Evolutionary conservation across 2,113 vertebrate species (phyloP).

Genomic region (Rafetus swinhoei): DNA sequence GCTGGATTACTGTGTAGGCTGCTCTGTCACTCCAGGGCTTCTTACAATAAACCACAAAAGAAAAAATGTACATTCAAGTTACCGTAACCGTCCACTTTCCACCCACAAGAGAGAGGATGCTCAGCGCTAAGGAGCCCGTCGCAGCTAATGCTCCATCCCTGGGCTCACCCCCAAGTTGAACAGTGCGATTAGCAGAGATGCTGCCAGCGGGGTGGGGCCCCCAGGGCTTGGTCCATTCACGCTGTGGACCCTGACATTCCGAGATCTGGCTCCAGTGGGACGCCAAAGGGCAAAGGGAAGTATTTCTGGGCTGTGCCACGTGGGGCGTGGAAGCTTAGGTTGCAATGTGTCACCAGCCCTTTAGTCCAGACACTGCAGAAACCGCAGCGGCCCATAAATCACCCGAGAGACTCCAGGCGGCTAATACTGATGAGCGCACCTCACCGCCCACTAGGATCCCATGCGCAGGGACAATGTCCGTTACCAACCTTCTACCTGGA

Average conservation of each 20-base stretch:
- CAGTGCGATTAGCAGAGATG: background rate
- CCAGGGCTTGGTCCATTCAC: background rate
- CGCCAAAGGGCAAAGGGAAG: background rate
- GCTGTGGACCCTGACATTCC: background rate
- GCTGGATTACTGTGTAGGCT: background rate
- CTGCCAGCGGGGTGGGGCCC: background rate
- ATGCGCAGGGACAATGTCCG: background rate
- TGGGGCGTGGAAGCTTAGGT: background rate
- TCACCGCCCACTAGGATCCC: background rate
- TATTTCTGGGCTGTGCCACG: background rate
- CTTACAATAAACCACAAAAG: background rate
- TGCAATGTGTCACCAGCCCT: background rate
- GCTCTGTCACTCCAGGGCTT: background rate
- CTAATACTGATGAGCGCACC: too few species aligned
- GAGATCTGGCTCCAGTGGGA: background rate
- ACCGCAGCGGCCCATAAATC: background rate
- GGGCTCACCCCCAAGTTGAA: background rate
- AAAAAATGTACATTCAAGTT: background rate
- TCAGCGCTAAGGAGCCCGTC: background rate
- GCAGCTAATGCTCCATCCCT: background rate
- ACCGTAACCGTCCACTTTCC: background rate
- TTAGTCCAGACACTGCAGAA: background rate
- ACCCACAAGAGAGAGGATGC: background rate
- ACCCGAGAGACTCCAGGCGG: background rate
- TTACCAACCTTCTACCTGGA: rapidly evolving